Evolutionary conservation across 2,888 invertebrate species (phyloP), one percentile per base, ranked within the genome.

Genomic region (Panorpa germanica): DNA sequence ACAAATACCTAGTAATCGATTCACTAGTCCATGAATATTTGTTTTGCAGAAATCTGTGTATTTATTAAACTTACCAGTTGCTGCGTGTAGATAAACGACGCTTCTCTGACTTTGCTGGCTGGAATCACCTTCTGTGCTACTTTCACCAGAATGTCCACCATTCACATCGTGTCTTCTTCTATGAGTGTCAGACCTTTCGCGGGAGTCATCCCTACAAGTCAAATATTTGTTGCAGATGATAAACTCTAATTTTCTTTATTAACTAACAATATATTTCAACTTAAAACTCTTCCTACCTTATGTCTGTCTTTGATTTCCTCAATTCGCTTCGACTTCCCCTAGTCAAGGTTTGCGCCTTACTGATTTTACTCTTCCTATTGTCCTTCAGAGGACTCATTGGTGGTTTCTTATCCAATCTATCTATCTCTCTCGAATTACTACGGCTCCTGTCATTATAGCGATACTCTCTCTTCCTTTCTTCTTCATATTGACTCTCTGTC

Each of bases 71-170:
- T 40, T 52, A 74, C 75, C 73, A 39, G 82, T 81, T 27, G 82
- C 80, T 29, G 82, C 82, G 45, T 83, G 83, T 29, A 83, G 59
- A 47, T 80, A 83, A 12, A 83, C 82, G 12, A 82, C 73, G 45
- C 81, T 81, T 44, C 78, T 65, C 48, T 81, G 81, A 32, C 80
- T 80, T 44, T 77, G 77, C 42, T 78, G 72, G 46, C 81, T 81
- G 33, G 68, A 68, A 42, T 75, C 76, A 0, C 75, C 75, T 44
- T 76, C 76, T 0, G 75, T 74, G 41, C 75, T 75, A 48, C 69
- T 69, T 40, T 67, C 70, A 1, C 63, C 64, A 1, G 57, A 56
- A 18, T 67, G 68, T 36, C 62, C 59, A 12, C 61, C 56, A 4
- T 53, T 57, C 5, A 62, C n/a, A n/a, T n/a, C n/a, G n/a, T n/a